Evolutionary conservation across 2,113 vertebrate genomes (phyloP).

Genomic region (Opisthocomus hoazin): DNA sequence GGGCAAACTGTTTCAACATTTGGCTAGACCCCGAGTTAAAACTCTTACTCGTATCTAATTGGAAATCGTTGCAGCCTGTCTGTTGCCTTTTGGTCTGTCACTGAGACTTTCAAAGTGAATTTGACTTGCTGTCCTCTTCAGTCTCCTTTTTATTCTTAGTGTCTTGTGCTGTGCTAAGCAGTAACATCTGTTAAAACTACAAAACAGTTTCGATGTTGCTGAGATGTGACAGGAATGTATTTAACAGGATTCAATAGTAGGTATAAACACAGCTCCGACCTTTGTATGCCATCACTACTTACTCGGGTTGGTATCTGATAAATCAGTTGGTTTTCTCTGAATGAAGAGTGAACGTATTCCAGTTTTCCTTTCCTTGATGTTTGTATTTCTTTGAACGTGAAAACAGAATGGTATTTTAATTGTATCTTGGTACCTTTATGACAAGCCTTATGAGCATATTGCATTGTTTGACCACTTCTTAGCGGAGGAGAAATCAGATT

Average conservation of each 20-base stretch:
- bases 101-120: background rate
- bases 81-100: background rate
- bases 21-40: background rate
- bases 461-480: background rate
- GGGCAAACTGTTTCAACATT: background rate
- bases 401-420: background rate
- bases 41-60: background rate
- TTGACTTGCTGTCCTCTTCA: background rate
- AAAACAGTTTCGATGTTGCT: background rate
- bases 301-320: slow-evolving; percentile 29
- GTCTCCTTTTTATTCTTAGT: background rate
- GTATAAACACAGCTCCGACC: background rate
- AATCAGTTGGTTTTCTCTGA: slow-evolving; percentile 17
- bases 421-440: background rate
- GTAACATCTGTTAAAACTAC: background rate
- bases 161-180: background rate
- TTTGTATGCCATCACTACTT: background rate
- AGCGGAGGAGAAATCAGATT: background rate
- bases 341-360: background rate
- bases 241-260: background rate
- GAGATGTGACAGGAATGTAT: background rate
- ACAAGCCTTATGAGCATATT: background rate
- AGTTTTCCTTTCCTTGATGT: slow-evolving; percentile 1
- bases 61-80: background rate
- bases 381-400: slow-evolving; percentile 48